Base-by-base conservation (phyloP, 2,113 vertebrate species). In the Dasyornis broadbenti region DNA sequence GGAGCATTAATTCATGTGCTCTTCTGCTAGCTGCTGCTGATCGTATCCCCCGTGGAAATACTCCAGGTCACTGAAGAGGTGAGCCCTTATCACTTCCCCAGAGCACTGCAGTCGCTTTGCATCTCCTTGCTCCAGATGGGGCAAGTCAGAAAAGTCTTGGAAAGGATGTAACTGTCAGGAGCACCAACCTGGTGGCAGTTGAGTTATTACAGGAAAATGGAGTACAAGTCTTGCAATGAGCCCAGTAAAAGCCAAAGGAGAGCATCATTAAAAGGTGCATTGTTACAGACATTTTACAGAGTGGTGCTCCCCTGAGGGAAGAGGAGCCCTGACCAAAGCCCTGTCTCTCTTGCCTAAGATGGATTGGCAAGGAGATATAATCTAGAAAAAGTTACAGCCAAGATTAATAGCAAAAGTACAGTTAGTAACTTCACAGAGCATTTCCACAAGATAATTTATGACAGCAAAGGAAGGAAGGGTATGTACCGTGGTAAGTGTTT, bases 201-300 rank as follows among this genome's bases (percentile, higher is more conserved):
- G 94, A 95, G 72, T 95, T 96, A 95, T 94, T 95, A 75, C 64
- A 86, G 72, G 94, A 89, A 92, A 96, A 96, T 92, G 45, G 90
- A 93, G 92, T 92, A 82, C 76, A 69, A 82, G 89, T 8, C 91
- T 92, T 87, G 84, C 89, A 78, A 71, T 40, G 49, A 94, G 82
- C 30, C 72, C 4, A 6, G 90, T 66, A 88, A 92, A 96, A 95
- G 40, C 45, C 52, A 87, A 95, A 84, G 39, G 27, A 78, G 40
- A 86, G 44, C 79, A 69, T 84, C 86, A 92, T 96, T 96, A 94
- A 89, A 86, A 85, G 84, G 71, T 90, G 63, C 64, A 68, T 66
- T 89, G 69, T 82, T 92, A 63, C 1, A 30, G 89, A 56, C 52
- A 40, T 16, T 82, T 81, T 89, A 56, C 66, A 40, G 85, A 93